Base-by-base conservation (phyloP, 2,797 vertebrate species). In the Halcyon chelicuti region DNA sequence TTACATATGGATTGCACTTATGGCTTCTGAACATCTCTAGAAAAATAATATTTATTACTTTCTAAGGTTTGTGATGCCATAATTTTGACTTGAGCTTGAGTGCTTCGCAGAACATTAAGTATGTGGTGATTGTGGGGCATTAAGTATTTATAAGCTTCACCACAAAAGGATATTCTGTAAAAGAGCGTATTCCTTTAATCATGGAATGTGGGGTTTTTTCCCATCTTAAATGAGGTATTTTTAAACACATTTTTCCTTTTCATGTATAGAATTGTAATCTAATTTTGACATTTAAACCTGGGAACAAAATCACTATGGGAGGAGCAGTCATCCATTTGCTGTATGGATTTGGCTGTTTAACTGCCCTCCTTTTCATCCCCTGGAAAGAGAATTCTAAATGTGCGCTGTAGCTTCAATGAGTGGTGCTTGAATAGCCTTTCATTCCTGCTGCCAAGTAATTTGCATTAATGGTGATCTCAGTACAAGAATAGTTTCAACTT, bases 231-330 rank as follows among this genome's bases (percentile, higher is more conserved):
- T 67, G 18, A 91, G 84, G 77, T 96, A 91, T 82, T 97, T 97
- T 93, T 29, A 91, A 96, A 78, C 52, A 10, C 29, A 33, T 87
- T 93, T 96, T 97, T 89, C 90, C 49, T 79, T 94, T 94, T 94
- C 71, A 84, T 88, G 77, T 95, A 55, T 96, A 96, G 96, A 96
- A 91, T 60, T 31, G 20, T 96, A 97, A 96, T 97, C 92, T 91
- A 94, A 96, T 97, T 97, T 89, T 95, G 90, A 90, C 91, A 95
- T 97, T 92, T 95, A 86, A 96, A 93, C 91, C 71, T 90, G 85
- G 87, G 94, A 97, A 89, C 84, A 58, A 88, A 94, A 94, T 94
- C 2, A 0, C 75, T 75, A 39, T 86, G 81, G 90, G 91, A 95
- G 83, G 89, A 95, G 87, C 92, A 80, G 95, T 73, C 86, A 96